Percentiles rank a stretch among this genome's conserved stretches.
These are phyloP conservation scores for Pteronotus mesoamericanus DNA, from an alignment of 2,797 vertebrate genomes.

Conservation along the genomic window DNA sequence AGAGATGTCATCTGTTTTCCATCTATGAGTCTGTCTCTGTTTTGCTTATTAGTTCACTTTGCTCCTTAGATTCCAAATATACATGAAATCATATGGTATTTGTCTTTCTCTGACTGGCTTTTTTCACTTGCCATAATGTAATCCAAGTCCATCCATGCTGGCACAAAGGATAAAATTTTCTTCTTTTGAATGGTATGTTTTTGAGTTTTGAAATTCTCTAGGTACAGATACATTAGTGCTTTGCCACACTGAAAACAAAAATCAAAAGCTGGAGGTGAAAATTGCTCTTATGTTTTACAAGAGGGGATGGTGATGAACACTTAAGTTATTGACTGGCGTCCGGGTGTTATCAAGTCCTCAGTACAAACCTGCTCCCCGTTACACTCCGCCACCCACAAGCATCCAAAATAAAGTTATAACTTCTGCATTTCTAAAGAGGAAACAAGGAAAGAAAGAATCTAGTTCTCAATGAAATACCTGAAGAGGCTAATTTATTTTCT, in stretches of 20 bases:
- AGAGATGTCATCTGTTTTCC: too few relatives aligned
- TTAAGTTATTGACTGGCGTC: neutral
- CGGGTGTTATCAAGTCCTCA: neutral
- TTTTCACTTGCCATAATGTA: too few relatives aligned
- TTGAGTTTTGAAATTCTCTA: slow-evolving; percentile 52
- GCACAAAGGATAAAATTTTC: too few relatives aligned
- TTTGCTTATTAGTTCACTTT: too few relatives aligned
- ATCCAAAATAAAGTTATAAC: neutral
- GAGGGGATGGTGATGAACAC: neutral
- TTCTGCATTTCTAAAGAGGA: slow-evolving; percentile 22
- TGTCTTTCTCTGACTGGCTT: too few relatives aligned
- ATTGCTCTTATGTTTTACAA: slow-evolving; percentile 7
- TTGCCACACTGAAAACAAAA: slow-evolving; percentile 42
- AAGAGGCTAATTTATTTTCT: slow-evolving; percentile 57
- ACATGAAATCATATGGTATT: too few relatives aligned
- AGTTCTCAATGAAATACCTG: slow-evolving; percentile 23
- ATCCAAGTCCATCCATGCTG: too few relatives aligned
- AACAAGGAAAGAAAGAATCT: slow-evolving; percentile 9
- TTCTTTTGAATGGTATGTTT: neutral
- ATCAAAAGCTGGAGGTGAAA: neutral
- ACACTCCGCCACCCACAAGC: neutral
- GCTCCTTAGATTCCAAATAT: too few relatives aligned
- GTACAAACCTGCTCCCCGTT: neutral
- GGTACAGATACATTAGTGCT: slow-evolving; percentile 22
- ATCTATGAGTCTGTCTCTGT: too few relatives aligned